Evolutionary conservation across 2,888 invertebrate genomes (phyloP), one percentile per base, ranked within the genome.

Genomic region (Neelides folsomi): DNA sequence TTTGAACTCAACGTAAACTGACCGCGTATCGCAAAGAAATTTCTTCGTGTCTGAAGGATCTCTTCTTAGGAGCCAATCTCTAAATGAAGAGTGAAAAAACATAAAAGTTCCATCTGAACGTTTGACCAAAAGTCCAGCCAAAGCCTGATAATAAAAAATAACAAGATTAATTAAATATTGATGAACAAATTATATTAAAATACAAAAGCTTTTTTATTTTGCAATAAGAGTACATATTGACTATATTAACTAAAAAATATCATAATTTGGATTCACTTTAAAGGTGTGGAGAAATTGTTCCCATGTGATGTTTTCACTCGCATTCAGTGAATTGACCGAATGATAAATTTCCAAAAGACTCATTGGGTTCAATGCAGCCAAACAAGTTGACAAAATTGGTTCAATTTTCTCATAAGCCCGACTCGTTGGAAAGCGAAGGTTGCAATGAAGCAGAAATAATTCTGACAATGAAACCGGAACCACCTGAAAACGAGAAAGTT

Each of bases 1-100:
- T 15, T 34, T 2, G 9, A 34, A 45, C 44, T 13, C 20, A 18
- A 27, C 20, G 2, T 38, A 37, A 39, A 51, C 51, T 53, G 65
- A 75, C 75, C 76, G 78, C 52, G 89, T 75, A 73, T 95, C 93
- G 69, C 92, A 92, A n/a, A 93, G 75, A 71, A 93, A 95, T 71
- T 93, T 93, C 0, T 81, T 78, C 58, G 85, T 86, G 68, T 93
- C 90, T 61, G 79, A 85, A 62, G 88, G 87, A 59, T 83, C 89
- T 42, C 93, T 76, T 37, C 89, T 75, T 59, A 87, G 82, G 57
- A 95, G 76, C 95, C 95, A 97, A 75, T 97, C 95, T 76, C 95
- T 84, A 73, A 97, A 90, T 3, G 93, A 90, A 0, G 94, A 92
- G 70, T 97, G 95, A 73, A 94, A 93, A 72, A 94, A 92, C 88